These are phyloP conservation scores for Hipposideros armiger DNA, from an alignment of 2,113 vertebrate genomes.

Conservation along the genomic window DNA sequence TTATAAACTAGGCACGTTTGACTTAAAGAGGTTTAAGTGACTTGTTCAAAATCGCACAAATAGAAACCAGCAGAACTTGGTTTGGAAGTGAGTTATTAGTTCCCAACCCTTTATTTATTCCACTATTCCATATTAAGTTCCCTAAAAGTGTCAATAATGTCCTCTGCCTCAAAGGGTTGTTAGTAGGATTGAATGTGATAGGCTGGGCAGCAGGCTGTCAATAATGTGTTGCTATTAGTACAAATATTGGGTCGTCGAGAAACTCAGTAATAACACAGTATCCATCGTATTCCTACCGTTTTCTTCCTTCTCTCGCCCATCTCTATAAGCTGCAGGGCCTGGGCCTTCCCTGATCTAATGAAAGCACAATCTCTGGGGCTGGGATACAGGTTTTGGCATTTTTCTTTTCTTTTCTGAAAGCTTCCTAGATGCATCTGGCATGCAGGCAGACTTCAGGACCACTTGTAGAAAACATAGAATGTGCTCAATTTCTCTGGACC, in stretches of 20 bases:
- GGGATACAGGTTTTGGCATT: not conserved
- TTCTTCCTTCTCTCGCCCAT: not conserved
- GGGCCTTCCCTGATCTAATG: not conserved
- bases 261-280: not conserved
- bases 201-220: not conserved
- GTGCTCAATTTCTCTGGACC: not conserved
- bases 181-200: not conserved
- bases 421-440: not conserved
- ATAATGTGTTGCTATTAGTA: not conserved
- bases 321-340: not conserved
- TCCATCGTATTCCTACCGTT: not conserved
- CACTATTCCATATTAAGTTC: not conserved
- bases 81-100: slow-evolving; percentile 14
- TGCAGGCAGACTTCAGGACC: not conserved
- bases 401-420: not conserved
- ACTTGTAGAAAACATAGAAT: not conserved
- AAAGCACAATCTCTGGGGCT: not conserved
- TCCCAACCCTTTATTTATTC: not conserved
- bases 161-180: fast-evolving
- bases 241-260: not conserved
- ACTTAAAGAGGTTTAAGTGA: slow-evolving; percentile 9
- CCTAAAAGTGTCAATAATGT: not conserved
- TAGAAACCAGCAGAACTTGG: not conserved
- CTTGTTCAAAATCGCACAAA: not conserved
- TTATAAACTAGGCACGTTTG: not conserved